Evolutionary conservation across 2,113 vertebrate genomes (phyloP).

Genomic region (Garra rufa): DNA sequence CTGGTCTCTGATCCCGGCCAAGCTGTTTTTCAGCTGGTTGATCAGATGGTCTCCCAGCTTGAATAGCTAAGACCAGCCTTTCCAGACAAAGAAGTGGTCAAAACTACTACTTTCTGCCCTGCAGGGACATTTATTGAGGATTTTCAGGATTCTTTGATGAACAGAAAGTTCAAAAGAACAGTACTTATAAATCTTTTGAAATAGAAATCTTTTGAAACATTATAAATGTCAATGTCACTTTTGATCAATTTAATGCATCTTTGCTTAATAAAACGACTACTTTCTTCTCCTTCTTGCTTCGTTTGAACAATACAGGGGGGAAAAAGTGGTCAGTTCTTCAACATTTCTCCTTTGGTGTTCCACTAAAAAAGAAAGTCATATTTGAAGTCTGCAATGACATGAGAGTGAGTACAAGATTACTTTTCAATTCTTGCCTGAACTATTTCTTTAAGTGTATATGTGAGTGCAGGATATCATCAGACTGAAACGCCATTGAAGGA

Average conservation of each 20-base stretch:
- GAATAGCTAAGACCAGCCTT: no score
- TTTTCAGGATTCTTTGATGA: neutral
- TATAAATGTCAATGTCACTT: neutral
- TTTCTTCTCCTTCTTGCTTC: neutral
- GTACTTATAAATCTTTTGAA: no score
- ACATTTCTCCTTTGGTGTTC: neutral
- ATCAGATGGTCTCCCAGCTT: no score
- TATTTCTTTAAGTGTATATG: neutral
- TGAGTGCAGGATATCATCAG: neutral
- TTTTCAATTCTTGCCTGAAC: neutral
- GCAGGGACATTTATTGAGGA: no score
- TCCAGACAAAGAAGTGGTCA: no score
- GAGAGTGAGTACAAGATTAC: neutral
- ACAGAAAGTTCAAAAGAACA: neutral
- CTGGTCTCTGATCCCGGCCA: no score
- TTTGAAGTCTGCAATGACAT: neutral
- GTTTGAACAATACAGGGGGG: no score
- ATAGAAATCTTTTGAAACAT: neutral
- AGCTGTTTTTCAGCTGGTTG: no score
- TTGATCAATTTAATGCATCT: no score
- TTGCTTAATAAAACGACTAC: no score
- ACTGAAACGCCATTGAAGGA: neutral
- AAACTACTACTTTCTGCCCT: no score
- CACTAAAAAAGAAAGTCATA: neutral
- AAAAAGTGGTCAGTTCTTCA: neutral